Evolutionary conservation across 2,113 vertebrate species (phyloP), one percentile per base, ranked within the genome.

Genomic region (Forbesichthys papilliferus): DNA sequence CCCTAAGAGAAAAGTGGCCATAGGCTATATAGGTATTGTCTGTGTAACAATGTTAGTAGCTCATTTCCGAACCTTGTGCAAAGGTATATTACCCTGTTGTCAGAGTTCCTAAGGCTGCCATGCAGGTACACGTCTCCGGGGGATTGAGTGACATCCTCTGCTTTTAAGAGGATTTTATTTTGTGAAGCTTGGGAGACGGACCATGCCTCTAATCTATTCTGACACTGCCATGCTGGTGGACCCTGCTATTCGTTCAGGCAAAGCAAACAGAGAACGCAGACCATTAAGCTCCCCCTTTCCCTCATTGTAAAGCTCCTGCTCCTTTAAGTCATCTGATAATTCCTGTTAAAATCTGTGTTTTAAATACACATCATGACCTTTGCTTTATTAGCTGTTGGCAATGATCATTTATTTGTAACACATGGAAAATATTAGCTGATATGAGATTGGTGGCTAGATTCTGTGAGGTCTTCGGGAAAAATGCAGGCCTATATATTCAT

Each of bases 81-180:
- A 57, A 87, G 83, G 80, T 82, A 73, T 79, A 85, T 86, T 85
- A 88, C 80, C 70, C 84, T 81, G 73, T 64, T 70, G 86, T 75
- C 61, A 66, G 71, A 54, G 71, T 68, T 70, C 76, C 66, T 42
- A 33, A 62, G 79, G 61, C 76, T 58, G 60, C 83, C 78, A 8
- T 84, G 85, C 80, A 81, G 86, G 80, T 84, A 81, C 83, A 80
- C 33, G 84, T 90, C 85, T 76, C 77, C 69, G 4, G 69, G 86
- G 82, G 90, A 89, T 76, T 83, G 89, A 91, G 83, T 86, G 87
- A 86, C 88, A 84, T 80, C 82, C 83, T 60, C 58, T 74, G 75
- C 87, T 85, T 87, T 89, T 86, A 86, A 88, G 78, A 81, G 83
- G 84, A 85, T 87, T 91, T 87, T 84, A 78, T 86, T 93, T 85